phyloP scores from a whole-genome alignment of 2,797 vertebrate species.

The Erithacus rubecula region DNA sequence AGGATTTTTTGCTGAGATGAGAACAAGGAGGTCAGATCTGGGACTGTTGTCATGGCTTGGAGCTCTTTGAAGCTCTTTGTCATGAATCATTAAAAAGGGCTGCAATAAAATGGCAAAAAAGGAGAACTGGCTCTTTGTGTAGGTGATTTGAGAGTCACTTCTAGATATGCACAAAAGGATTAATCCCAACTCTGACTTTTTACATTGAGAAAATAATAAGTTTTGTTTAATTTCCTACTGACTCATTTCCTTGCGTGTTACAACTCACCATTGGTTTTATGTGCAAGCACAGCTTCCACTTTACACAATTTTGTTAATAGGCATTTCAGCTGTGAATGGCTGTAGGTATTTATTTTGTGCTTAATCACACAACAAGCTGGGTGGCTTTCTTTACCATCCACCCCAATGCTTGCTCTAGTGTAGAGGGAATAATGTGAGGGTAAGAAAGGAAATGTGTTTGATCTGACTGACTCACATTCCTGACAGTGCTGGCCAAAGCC shows the following conservation, averaged over 20 bases:
- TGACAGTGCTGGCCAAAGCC: background rate
- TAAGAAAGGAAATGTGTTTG: background rate
- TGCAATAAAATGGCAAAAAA: background rate
- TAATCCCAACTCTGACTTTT: background rate
- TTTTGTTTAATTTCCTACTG: constrained; percentile 24
- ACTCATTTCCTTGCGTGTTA: background rate
- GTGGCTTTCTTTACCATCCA: background rate
- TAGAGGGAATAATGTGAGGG: background rate
- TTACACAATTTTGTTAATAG: background rate
- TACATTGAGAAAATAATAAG: background rate
- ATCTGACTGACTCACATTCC: background rate
- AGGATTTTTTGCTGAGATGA: constrained; percentile 12
- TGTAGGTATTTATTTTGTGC: background rate
- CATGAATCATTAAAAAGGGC: constrained; percentile 48
- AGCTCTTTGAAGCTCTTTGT: constrained; percentile 44
- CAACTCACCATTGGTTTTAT: background rate
- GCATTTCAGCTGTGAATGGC: background rate
- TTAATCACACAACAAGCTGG: background rate
- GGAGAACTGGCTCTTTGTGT: background rate
- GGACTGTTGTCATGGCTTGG: constrained; percentile 42
- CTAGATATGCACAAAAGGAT: background rate
- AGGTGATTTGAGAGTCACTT: constrained; percentile 28
- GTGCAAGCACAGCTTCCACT: background rate
- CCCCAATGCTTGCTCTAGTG: fast-evolving
- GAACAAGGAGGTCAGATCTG: background rate